Conservation (phyloP, 2,113 vertebrate genomes). For the Archilochus colubris region DNA sequence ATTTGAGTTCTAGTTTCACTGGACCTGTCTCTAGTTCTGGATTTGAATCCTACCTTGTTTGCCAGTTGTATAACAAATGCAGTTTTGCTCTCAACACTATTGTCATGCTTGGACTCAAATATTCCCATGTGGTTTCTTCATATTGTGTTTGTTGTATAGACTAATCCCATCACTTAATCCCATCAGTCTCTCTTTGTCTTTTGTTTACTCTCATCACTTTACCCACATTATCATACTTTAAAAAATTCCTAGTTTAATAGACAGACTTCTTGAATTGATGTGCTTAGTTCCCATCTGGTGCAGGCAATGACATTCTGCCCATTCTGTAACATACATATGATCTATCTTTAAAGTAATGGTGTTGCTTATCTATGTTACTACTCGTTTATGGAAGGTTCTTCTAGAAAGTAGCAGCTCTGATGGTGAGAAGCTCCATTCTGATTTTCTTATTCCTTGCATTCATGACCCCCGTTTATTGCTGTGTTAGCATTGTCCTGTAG, state of each 20-base stretch:
- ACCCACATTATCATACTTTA: neutral
- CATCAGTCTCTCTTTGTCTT: neutral
- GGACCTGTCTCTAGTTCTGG: neutral
- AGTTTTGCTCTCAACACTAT: neutral
- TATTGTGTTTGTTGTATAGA: neutral
- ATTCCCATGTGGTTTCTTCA: neutral
- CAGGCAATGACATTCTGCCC: neutral
- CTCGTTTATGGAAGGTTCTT: neutral
- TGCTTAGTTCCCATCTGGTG: neutral
- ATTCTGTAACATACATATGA: neutral
- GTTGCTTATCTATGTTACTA: neutral
- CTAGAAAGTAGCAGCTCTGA: neutral
- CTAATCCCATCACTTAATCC: neutral
- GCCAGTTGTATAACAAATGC: neutral
- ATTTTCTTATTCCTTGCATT: neutral
- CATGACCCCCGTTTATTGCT: neutral
- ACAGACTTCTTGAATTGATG: neutral
- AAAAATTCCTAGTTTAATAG: neutral
- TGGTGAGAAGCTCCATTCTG: neutral
- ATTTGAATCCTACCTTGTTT: neutral
- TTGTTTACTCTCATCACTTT: neutral
- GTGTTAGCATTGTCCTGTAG: neutral
- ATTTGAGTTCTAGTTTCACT: neutral
- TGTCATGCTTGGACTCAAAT: neutral
- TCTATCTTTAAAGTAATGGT: neutral